These are phyloP conservation scores for Noctua janthina DNA, from an alignment of 2,888 invertebrate species.

Conservation along the genomic window DNA sequence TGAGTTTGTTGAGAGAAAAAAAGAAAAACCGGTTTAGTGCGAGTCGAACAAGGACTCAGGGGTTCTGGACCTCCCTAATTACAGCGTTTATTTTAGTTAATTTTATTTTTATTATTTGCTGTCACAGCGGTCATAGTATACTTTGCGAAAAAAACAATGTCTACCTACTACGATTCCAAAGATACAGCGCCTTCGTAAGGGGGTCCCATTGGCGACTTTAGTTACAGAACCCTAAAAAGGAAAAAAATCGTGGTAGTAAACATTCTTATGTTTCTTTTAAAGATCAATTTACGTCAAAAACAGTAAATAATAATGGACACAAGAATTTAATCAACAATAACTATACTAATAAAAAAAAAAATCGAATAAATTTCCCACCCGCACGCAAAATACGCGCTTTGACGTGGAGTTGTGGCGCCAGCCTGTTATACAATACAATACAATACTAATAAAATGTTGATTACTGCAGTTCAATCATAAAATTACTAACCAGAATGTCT, in stretches of 20 bases:
- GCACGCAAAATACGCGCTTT: too few relatives aligned
- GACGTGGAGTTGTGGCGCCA: too few relatives aligned
- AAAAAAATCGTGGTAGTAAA: not conserved
- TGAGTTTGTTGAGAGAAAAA: not conserved
- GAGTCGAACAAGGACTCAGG: not conserved
- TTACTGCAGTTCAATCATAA: slow-evolving; percentile 15
- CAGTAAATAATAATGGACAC: not conserved
- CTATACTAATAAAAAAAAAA: not conserved
- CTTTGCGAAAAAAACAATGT: not conserved
- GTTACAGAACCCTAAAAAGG: not conserved
- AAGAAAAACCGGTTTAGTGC: not conserved
- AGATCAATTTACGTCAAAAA: not conserved
- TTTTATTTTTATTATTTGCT: not conserved
- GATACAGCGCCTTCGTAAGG: not conserved
- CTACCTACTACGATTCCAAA: not conserved
- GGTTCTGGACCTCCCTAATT: not conserved
- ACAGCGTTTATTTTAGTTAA: not conserved
- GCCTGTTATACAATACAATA: too few relatives aligned
- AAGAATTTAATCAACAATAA: not conserved
- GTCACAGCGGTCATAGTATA: not conserved
- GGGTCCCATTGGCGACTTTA: not conserved
- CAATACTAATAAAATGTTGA: slow-evolving; percentile 1
- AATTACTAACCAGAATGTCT: slow-evolving; percentile 24
- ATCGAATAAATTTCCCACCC: too few relatives aligned
- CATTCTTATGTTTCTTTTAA: not conserved